Percentiles rank a stretch among this genome's conserved stretches.
phyloP scores from a whole-genome alignment of 2,888 invertebrate genomes.

The Drosophila prostipennis region DNA sequence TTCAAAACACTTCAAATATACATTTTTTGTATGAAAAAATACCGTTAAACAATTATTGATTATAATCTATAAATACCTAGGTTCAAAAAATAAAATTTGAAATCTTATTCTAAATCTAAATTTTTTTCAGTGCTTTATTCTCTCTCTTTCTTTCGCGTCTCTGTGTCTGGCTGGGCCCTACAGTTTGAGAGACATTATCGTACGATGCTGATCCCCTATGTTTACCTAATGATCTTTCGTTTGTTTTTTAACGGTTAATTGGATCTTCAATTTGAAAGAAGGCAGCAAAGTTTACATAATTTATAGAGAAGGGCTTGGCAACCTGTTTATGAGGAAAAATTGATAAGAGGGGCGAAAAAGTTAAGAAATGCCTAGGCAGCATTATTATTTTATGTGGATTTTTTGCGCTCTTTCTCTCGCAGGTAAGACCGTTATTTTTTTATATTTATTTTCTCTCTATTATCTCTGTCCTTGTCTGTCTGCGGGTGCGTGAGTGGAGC shows the following conservation, averaged over 20 bases:
- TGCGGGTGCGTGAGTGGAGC: constrained; percentile 27
- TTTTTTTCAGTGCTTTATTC: constrained; percentile 8
- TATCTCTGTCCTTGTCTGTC: constrained; percentile 1
- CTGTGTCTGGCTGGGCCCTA: constrained; percentile 37
- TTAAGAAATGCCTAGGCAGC: constrained; percentile 25
- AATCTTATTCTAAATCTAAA: no score
- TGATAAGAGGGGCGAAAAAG: constrained; percentile 14
- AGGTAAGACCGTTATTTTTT: constrained; percentile 12
- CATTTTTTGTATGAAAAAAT: no score
- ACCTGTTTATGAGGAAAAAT: constrained; percentile 6
- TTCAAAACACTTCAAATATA: no score
- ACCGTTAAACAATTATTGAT: no score
- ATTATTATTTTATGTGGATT: constrained; percentile 1
- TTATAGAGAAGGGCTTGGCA: constrained; percentile 12
- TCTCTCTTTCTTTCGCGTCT: constrained; percentile 13
- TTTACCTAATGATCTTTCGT: constrained; percentile 13
- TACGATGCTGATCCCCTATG: constrained; percentile 49
- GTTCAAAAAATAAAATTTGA: no score
- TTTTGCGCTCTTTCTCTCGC: constrained; percentile 1
- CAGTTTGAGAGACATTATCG: constrained; percentile 63
- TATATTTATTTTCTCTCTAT: not conserved
- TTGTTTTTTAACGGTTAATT: not conserved
- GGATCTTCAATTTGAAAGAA: constrained; percentile 1
- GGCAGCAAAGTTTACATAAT: constrained; percentile 1
- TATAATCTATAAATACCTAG: no score